Percentiles rank a stretch among this genome's conserved stretches.
Evolutionary conservation across 2,113 vertebrate species (phyloP).

Genomic region (Numida meleagris): DNA sequence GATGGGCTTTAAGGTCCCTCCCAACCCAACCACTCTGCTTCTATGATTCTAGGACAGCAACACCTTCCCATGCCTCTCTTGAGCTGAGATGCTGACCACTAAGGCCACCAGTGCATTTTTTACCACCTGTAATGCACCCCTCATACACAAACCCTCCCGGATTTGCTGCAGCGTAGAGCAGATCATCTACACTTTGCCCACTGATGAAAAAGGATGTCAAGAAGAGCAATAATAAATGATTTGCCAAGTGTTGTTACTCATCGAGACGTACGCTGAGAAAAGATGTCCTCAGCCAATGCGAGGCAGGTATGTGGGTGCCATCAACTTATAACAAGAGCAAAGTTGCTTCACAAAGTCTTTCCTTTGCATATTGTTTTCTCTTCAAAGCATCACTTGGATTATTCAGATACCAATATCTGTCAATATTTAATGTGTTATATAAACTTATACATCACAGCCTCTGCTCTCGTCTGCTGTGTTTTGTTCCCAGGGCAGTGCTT

Average conservation of each 20-base stretch:
- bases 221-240: background rate
- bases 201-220: fast-evolving
- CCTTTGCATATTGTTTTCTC: background rate
- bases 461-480: background rate
- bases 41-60: too few relatives aligned
- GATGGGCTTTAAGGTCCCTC: background rate
- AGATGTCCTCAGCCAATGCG: fast-evolving
- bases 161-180: fast-evolving
- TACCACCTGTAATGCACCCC: too few relatives aligned
- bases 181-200: background rate
- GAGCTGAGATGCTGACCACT: background rate
- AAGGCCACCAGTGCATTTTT: background rate
- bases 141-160: fast-evolving
- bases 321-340: background rate
- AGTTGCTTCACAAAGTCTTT: background rate
- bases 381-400: background rate
- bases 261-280: background rate
- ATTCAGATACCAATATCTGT: background rate
- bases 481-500: background rate
- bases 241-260: background rate
- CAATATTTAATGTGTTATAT: background rate
- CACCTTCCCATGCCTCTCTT: too few relatives aligned
- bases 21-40: background rate
- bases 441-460: fast-evolving
- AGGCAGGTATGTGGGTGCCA: fast-evolving